A percentile compares a stretch with the other conserved stretches of the same genome.
Evolutionary conservation across 2,888 invertebrate genomes (phyloP).

Genomic region (Caradrina kadenii): DNA sequence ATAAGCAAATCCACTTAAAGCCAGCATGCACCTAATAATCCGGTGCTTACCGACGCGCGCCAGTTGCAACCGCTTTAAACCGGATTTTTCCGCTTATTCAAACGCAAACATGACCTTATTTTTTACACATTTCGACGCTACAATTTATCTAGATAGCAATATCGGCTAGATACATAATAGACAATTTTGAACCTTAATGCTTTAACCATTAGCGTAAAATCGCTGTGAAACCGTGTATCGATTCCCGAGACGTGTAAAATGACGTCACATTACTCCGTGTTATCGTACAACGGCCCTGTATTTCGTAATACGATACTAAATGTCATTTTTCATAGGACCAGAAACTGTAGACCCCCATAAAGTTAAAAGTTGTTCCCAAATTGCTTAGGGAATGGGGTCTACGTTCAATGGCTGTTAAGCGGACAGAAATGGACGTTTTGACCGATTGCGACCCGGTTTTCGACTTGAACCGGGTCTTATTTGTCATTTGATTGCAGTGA

Average conservation of each 20-base stretch:
- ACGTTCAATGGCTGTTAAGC: slow-evolving; percentile 42
- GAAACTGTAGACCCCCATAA: slow-evolving; percentile 36
- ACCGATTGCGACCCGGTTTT: slow-evolving; percentile 69
- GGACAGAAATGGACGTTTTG: slow-evolving; percentile 66
- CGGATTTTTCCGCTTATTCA: slow-evolving; percentile 64
- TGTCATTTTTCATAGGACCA: slow-evolving; percentile 60
- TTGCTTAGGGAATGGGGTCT: slow-evolving; percentile 35
- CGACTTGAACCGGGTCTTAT: slow-evolving; percentile 60
- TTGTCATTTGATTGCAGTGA: slow-evolving; percentile 63
- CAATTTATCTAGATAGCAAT: slow-evolving; percentile 57
- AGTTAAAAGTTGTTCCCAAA: slow-evolving; percentile 5
- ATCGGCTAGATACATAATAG: slow-evolving; percentile 42
- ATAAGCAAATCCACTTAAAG: slow-evolving; percentile 60
- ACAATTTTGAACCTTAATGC: slow-evolving; percentile 48
- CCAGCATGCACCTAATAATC: slow-evolving; percentile 68
- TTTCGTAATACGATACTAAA: slow-evolving; percentile 64
- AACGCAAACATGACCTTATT: slow-evolving; percentile 64
- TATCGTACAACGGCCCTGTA: slow-evolving; percentile 64
- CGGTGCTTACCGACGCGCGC: slow-evolving; percentile 58
- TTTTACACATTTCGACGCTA: slow-evolving; percentile 57
- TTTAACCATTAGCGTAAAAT: slow-evolving; percentile 38
- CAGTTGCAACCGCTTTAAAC: slow-evolving; percentile 60
- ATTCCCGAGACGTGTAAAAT: slow-evolving; percentile 61
- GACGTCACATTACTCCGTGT: slow-evolving; percentile 65
- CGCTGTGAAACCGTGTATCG: slow-evolving; percentile 30